A percentile compares a stretch with the other conserved stretches of the same genome.
Evolutionary conservation across 2,797 vertebrate species (phyloP).

Genomic region (Crenichthys baileyi): DNA sequence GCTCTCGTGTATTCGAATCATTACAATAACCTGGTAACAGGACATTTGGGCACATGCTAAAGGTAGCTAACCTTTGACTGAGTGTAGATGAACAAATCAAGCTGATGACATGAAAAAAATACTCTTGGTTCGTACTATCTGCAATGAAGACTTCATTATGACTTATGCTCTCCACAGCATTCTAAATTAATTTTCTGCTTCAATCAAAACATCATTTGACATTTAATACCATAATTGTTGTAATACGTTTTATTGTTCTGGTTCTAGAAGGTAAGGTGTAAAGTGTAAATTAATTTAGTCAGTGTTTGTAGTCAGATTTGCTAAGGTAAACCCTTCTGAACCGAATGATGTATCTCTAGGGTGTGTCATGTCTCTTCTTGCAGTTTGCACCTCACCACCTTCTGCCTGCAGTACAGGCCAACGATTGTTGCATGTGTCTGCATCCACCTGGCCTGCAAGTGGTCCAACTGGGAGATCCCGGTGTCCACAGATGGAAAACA

Average conservation of each 20-base stretch:
- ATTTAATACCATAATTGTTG: neutral
- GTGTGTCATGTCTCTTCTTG: conserved; percentile 41
- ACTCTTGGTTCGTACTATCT: neutral
- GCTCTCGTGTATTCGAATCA: no score
- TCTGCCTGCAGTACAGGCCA: conserved; percentile 98
- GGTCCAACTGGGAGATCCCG: conserved; percentile 99
- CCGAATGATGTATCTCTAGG: conserved; percentile 11
- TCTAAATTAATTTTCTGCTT: no score
- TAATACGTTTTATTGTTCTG: neutral
- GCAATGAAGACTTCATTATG: neutral
- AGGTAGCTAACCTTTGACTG: neutral
- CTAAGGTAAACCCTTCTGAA: neutral
- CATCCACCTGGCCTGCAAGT: conserved; percentile 99
- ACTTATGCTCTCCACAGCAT: no score
- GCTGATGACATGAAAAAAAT: neutral
- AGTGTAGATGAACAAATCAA: neutral
- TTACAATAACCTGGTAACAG: no score
- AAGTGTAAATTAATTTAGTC: neutral
- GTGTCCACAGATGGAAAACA: conserved; percentile 96
- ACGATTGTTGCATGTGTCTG: conserved; percentile 98
- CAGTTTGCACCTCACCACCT: conserved; percentile 98
- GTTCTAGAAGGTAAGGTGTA: neutral
- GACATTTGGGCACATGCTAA: no score
- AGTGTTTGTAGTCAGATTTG: neutral
- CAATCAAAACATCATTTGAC: neutral